A percentile compares a stretch with the other conserved stretches of the same genome.
phyloP scores from a whole-genome alignment of 35 echinoderm and acorn worm species.

The Eucidaris tribuloides region DNA sequence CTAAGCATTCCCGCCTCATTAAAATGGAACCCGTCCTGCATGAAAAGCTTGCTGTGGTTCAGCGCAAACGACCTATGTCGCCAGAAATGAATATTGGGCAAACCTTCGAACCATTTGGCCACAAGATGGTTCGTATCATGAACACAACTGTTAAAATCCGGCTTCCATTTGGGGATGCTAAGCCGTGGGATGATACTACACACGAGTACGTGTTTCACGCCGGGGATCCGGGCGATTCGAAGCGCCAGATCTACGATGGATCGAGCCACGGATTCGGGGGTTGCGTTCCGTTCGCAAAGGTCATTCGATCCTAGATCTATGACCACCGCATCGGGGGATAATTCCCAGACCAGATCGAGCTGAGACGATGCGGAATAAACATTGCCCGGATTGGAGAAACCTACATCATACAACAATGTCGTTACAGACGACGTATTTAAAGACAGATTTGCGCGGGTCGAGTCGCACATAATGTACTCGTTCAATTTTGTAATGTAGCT shows the following conservation, averaged over 20 bases:
- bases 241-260: background rate
- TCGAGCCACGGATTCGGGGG: background rate
- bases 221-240: background rate
- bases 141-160: background rate
- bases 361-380: slow-evolving; percentile 5
- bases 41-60: slow-evolving; percentile 26
- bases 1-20: slow-evolving; percentile 13
- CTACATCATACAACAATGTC: background rate
- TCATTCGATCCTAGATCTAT: slow-evolving; percentile 12
- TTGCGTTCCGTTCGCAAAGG: background rate
- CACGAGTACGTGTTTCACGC: background rate
- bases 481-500: slow-evolving; percentile 2
- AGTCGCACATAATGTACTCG: background rate
- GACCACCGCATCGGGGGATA: slow-evolving; percentile 15
- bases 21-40: slow-evolving; percentile 5
- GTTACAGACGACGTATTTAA: background rate
- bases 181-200: slow-evolving; percentile 15
- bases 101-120: background rate
- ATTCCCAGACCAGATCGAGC: slow-evolving; percentile 18
- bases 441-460: background rate
- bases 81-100: slow-evolving; percentile 14
- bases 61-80: slow-evolving; percentile 20
- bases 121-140: slow-evolving; percentile 11
- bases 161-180: background rate
- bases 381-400: background rate